A percentile compares a stretch with the other conserved stretches of the same genome.
Evolutionary conservation across 2,888 invertebrate species (phyloP).

Genomic region (Melanostoma scalare): DNA sequence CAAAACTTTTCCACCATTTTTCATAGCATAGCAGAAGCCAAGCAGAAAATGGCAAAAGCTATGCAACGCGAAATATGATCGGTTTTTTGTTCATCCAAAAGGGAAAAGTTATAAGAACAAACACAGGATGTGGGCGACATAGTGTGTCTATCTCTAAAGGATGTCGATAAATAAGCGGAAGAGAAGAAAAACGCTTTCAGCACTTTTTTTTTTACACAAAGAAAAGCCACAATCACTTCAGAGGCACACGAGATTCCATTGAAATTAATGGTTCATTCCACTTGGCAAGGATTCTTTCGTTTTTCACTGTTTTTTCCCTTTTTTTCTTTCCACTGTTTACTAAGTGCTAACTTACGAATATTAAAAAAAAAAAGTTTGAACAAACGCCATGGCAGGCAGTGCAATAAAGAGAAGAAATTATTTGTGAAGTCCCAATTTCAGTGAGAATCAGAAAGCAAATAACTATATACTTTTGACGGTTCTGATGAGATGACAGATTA

Average conservation of each 20-base stretch:
- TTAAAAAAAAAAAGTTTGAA: background rate
- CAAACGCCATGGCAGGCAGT: background rate
- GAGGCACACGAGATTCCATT: background rate
- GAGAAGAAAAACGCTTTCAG: background rate
- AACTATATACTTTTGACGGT: conserved; percentile 3
- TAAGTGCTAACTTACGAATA: no score
- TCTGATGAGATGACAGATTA: conserved; percentile 12
- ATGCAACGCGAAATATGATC: background rate
- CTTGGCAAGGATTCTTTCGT: background rate
- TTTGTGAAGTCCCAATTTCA: background rate
- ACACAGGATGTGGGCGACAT: background rate
- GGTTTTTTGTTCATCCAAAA: background rate
- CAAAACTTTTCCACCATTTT: no score
- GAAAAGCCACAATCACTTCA: background rate
- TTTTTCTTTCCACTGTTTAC: no score
- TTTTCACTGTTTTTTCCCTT: no score
- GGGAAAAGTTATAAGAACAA: background rate
- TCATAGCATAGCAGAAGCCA: no score
- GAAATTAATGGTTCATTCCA: background rate
- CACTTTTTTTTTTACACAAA: background rate
- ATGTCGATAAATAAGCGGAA: background rate
- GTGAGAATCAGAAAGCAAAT: background rate
- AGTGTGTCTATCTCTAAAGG: background rate
- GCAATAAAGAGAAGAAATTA: background rate
- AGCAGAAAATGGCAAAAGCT: background rate